Base-by-base conservation (phyloP, 2,113 vertebrate genomes). In the Leptocoma aspasia region DNA sequence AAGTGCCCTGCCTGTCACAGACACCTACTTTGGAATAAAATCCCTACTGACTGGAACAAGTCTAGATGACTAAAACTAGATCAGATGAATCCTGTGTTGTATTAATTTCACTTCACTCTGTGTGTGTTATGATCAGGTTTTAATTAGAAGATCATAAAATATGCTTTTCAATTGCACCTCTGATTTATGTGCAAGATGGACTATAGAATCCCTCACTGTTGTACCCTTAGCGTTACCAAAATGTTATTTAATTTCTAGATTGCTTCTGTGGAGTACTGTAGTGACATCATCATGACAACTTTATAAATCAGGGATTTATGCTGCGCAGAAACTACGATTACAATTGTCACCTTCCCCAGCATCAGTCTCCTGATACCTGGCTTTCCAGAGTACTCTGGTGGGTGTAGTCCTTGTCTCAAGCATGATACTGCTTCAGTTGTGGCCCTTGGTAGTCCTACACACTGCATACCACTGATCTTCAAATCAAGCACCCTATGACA, bases 351-450 rank as follows among this genome's bases (percentile, higher is more conserved):
- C 6, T 65, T 88, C 20, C 19, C 31, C n/a, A 57, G 50, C 27
- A 27, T 70, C 50, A 77, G 31, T 21, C 44, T 89, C 33, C 65
- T 42, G 49, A 63, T 10, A 64, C 13, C 26, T 26, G 35, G 19
- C 15, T 82, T 86, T 93, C 64, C 77, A 70, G 65, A 49, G 15
- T 21, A 35, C 30, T 41, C 16, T 42, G 23, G 42, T 19, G 28
- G 3, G 9, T 30, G 22, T 33, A 42, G 39, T 28, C 28, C 75
- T 86, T 63, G 44, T 66, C 39, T 79, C 47, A 81, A 73, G 30
- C 35, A 27, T 0, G 2, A 9, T 33, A 22, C 15, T 11, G 4
- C 35, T 75, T 73, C 50, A 69, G 1, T 3, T 49, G 52, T 26
- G 66, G 60, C 21, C 56, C 72, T 65, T 71, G 42, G 33, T 26